phyloP scores from a whole-genome alignment of 2,113 vertebrate genomes.

The Vireo altiloquus region DNA sequence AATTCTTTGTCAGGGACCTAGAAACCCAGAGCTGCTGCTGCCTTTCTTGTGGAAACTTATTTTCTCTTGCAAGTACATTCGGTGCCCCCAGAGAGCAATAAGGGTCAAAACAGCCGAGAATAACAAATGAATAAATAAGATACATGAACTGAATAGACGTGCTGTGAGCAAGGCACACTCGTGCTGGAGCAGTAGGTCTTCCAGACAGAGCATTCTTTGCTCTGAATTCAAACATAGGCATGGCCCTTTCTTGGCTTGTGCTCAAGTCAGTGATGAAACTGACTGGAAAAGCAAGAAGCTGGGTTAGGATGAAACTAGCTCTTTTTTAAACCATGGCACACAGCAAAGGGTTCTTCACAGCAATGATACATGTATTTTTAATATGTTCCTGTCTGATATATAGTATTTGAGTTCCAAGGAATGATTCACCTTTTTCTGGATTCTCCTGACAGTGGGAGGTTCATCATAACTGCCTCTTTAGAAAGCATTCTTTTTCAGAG shows the following conservation, averaged over 20 bases:
- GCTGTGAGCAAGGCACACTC: background rate
- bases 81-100: background rate
- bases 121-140: background rate
- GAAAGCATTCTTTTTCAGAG: background rate
- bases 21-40: background rate
- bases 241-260: background rate
- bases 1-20: background rate
- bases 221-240: background rate
- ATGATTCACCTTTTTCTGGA: background rate
- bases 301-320: background rate
- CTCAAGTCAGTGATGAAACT: background rate
- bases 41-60: background rate
- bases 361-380: background rate
- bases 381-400: background rate
- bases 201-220: background rate
- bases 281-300: background rate
- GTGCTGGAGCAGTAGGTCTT: background rate
- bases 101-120: background rate
- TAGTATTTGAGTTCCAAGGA: background rate
- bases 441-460: background rate
- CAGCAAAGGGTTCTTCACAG: background rate
- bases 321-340: background rate
- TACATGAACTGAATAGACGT: background rate
- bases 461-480: background rate
- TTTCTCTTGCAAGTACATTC: background rate